These are phyloP conservation scores for Margaritifera margaritifera DNA, from an alignment of 2,888 invertebrate genomes.

Conservation along the genomic window DNA sequence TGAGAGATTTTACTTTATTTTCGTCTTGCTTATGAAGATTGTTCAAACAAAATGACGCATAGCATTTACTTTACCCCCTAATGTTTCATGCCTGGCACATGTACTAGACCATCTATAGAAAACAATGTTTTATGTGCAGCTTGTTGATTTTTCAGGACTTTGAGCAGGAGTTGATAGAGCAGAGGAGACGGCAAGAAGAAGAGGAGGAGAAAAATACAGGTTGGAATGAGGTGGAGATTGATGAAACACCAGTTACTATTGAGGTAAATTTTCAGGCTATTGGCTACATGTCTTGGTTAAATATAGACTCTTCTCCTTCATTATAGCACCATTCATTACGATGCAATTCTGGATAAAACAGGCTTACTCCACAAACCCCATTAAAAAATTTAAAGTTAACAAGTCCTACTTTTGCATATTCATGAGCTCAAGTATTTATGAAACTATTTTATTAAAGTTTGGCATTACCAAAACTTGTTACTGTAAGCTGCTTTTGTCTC, in stretches of 20 bases:
- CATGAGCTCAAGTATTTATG: no score
- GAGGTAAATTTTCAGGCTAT: conserved; percentile 39
- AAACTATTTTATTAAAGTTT: no score
- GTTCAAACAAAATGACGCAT: not conserved
- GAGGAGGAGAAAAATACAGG: conserved; percentile 80
- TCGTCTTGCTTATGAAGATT: not conserved
- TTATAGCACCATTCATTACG: no score
- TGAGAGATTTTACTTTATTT: not conserved
- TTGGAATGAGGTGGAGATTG: conserved; percentile 88
- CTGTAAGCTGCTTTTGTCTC: no score
- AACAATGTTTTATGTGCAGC: not conserved
- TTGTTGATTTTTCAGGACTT: conserved; percentile 73
- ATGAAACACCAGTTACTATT: conserved; percentile 72
- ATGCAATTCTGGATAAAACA: no score
- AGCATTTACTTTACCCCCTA: not conserved
- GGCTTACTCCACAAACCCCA: no score
- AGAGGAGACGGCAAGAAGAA: conserved; percentile 73
- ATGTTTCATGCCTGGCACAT: no score
- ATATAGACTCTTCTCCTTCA: no score
- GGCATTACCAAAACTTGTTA: no score
- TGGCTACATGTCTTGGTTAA: no score
- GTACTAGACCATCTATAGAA: not conserved
- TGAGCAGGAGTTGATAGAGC: conserved; percentile 74
- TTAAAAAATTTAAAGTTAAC: no score
- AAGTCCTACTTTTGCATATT: no score